Base-by-base conservation (phyloP, 2,113 vertebrate species). In the Butorides virescens region DNA sequence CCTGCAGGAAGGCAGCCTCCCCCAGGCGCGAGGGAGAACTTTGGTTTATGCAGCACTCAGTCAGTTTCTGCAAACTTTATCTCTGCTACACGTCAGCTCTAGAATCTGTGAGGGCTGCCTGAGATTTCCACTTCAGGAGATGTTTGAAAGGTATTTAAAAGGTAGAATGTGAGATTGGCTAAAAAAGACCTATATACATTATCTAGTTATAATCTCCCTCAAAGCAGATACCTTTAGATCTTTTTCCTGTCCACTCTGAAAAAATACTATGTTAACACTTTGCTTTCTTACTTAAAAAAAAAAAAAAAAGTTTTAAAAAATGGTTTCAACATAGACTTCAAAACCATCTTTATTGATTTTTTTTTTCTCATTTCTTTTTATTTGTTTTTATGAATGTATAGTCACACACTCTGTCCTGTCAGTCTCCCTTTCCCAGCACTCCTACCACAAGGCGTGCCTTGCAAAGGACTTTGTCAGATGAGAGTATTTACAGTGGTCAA, bases 401-500 rank as follows among this genome's bases (percentile, higher is more conserved):
- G 97, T 97, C 97, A 95, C 97, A 98, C 25, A 97, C 97, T 39
- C 98, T 97, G 84, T 98, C 93, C 83, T 98, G 95, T 79, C 96
- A 99, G 99, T 99, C 99, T 52, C 96, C 99, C 34, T 99, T 99
- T 91, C 99, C 99, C 11, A 96, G 96, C 58, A 98, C 98, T 7
- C 98, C 98, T 44, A 98, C 98, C 16, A 97, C 98, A 39, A 98
- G 99, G 47, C 99, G 99, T 94, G 98, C 99, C 95, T 97, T 99
- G 93, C 99, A 99, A 97, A 98, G 99, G 75, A 99, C 99, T 8
- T 97, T 99, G 95, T 99, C 99, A 9, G 99, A 99, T 25, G 99
- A 99, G 98, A 99, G 99, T 67, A 99, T 99, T 97, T 99, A 99
- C 98, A 99, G 99, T 34, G 98, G 99, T 68, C 99, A 99, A 91